Percentiles rank a stretch among this genome's conserved stretches.
These are phyloP conservation scores for Ormyrus labotus DNA, from an alignment of 2,888 invertebrate genomes.

Conservation along the genomic window DNA sequence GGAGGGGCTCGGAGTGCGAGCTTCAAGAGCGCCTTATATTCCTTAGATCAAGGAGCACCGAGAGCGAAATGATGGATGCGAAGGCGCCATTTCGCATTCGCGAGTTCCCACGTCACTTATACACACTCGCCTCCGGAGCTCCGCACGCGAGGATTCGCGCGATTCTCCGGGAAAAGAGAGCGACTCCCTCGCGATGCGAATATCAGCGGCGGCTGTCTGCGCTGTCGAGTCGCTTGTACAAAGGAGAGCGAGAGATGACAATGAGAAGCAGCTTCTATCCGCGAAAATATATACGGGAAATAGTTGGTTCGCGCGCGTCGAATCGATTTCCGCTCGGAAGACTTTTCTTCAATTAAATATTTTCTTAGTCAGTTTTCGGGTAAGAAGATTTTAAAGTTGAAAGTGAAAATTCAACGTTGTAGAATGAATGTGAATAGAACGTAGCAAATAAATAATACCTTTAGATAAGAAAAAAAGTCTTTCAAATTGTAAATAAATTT, in stretches of 20 bases:
- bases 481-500: too few relatives aligned
- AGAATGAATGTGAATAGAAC: too few relatives aligned
- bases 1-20: too few relatives aligned
- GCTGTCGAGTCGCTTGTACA: not conserved
- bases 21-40: too few relatives aligned
- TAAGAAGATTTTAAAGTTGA: too few relatives aligned
- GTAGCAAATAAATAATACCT: too few relatives aligned
- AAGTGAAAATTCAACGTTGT: too few relatives aligned
- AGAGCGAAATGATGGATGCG: constrained; percentile 34
- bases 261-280: constrained; percentile 7
- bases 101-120: not conserved
- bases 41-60: not conserved
- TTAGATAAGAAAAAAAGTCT: too few relatives aligned
- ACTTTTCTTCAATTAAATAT: too few relatives aligned
- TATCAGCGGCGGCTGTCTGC: not conserved
- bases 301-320: not conserved
- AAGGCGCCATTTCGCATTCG: constrained; percentile 15
- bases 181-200: too few relatives aligned
- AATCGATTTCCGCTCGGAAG: too few relatives aligned
- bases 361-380: too few relatives aligned
- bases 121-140: not conserved
- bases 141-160: constrained; percentile 4
- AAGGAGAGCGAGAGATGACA: constrained; percentile 4
- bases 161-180: not conserved
- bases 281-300: not conserved